Percentiles rank a stretch among this genome's conserved stretches.
These are phyloP conservation scores for Semaprochilodus insignis DNA, from an alignment of 2,797 vertebrate genomes.

Conservation along the genomic window DNA sequence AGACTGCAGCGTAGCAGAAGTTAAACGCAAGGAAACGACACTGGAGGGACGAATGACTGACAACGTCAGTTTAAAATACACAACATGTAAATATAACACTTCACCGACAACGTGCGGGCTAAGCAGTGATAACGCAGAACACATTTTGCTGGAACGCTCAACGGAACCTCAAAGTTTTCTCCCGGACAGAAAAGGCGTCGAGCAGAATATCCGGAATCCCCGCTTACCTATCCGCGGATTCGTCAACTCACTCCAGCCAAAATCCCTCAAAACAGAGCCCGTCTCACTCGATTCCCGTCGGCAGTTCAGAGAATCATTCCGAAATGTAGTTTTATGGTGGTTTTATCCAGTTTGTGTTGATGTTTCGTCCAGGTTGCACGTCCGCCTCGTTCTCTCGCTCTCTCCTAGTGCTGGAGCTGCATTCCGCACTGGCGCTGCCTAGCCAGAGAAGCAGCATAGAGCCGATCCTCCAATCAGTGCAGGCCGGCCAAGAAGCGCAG, in stretches of 20 bases:
- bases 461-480: conserved; percentile 58
- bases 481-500: not conserved
- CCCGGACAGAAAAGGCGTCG: conserved; percentile 39
- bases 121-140: too few relatives aligned
- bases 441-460: conserved; percentile 29
- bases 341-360: conserved; percentile 13
- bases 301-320: not conserved
- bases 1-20: not conserved
- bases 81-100: not conserved
- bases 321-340: not conserved
- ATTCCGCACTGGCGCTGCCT: conserved; percentile 52
- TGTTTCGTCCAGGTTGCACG: conserved; percentile 1
- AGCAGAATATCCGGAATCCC: conserved; percentile 57
- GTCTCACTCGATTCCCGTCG: not conserved
- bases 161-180: conserved; percentile 41
- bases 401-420: conserved; percentile 46
- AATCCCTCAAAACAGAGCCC: conserved; percentile 6
- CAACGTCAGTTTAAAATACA: not conserved
- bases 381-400: conserved; percentile 35
- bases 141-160: not conserved
- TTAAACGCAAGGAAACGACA: not conserved
- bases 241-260: conserved; percentile 6
- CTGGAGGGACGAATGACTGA: not conserved
- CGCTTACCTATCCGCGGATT: conserved; percentile 38
- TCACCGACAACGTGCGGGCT: too few relatives aligned